Evolutionary conservation across 2,888 invertebrate species (phyloP), one percentile per base, ranked within the genome.

Genomic region (Arrhopalites spinosus): DNA sequence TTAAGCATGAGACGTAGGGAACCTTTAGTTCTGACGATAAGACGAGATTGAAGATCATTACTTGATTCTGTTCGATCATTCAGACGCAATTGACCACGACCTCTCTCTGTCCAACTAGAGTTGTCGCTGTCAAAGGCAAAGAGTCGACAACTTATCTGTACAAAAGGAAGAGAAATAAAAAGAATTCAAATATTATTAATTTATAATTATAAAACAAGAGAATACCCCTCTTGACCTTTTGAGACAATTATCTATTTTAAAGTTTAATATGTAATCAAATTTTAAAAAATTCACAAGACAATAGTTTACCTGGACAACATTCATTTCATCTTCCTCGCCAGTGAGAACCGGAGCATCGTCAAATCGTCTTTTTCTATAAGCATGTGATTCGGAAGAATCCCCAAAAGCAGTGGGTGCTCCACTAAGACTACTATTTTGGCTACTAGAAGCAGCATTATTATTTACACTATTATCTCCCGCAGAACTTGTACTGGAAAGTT

Each of bases 301-400:
- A n/a, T n/a, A n/a, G n/a, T 81, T 76, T 84, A 92, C 92, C 89
- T 93, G 92, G 83, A 94, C 85, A 73, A 96, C 91, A 86, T 97
- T 97, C 25, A 90, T 91, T 88, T 97, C 97, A 72, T 92, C 93
- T 85, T 97, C 97, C 86, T 97, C 97, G 0, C 94, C 94, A 0
- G 94, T 94, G 73, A 91, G 88, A 23, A 63, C 73, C 13, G 56
- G 67, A 1, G 36, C 27, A 56, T 73, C 69, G 47, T 78, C 77
- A 53, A 78, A 77, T 64, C 78, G 75, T 59, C 79, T 66, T 63
- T 81, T 81, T n/a, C 74, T 17, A 23, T 29, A 67, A 29, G 23
- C 11, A 20, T 61, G 61, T 15, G 63, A 29, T 29, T 75, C 75
- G 7, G 27, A 15, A 23, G 23, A 43, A n/a, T 36, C n/a, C 30